Evolutionary conservation across 1,140 invertebrate genomes (phyloP).

Genomic region (Charaxes varanes): DNA sequence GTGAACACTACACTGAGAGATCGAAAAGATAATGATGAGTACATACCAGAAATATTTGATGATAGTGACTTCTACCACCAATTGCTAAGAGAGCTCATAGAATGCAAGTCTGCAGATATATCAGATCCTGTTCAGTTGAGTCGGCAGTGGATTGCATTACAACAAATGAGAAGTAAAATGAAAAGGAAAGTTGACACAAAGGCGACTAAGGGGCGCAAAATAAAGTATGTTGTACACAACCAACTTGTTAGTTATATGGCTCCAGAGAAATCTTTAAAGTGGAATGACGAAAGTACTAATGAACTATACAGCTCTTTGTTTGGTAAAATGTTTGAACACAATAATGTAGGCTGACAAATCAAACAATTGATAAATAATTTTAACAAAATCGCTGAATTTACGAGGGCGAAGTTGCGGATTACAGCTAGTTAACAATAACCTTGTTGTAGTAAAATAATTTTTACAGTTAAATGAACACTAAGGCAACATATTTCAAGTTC

Average conservation of each 20-base stretch:
- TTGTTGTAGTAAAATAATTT: too few species aligned
- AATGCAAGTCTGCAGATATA: constrained; percentile 88
- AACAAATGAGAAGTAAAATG: constrained; percentile 92
- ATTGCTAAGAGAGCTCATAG: constrained; percentile 92
- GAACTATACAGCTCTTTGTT: constrained; percentile 91
- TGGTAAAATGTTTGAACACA: constrained; percentile 77
- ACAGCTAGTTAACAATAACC: too few species aligned
- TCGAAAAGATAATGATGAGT: constrained; percentile 75
- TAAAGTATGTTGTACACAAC: constrained; percentile 92
- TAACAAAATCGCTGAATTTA: too few species aligned
- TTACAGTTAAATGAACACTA: too few species aligned
- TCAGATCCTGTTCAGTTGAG: constrained; percentile 88
- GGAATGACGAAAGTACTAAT: constrained; percentile 85
- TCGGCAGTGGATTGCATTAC: constrained; percentile 91
- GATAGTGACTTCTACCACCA: constrained; percentile 98
- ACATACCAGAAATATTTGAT: constrained; percentile 93
- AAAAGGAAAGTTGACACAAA: constrained; percentile 93
- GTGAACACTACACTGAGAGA: constrained; percentile 42
- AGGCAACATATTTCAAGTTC: too few species aligned
- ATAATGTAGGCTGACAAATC: constrained; percentile 58
- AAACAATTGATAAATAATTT: too few species aligned
- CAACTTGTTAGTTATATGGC: constrained; percentile 97
- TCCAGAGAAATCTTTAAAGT: constrained; percentile 80
- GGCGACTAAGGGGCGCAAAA: constrained; percentile 93
- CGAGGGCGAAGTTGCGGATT: too few species aligned